A percentile compares a stretch with the other conserved stretches of the same genome.
Evolutionary conservation across 2,888 invertebrate genomes (phyloP).

Genomic region (Patella ulyssiponensis): DNA sequence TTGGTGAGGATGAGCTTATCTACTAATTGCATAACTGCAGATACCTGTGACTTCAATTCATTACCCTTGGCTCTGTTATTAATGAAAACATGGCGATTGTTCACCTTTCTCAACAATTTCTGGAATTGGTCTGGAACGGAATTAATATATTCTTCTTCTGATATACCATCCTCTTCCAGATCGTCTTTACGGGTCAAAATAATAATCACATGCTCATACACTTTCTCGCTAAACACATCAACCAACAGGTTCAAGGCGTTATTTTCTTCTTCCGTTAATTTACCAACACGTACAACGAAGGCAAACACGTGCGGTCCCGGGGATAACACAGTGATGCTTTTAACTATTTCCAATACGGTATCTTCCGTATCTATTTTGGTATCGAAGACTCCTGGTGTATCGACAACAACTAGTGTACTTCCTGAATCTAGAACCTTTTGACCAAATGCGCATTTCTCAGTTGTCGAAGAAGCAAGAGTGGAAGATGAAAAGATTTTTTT

Average conservation of each 20-base stretch:
- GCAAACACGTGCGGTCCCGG: conserved; percentile 39
- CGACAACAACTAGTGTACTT: neutral
- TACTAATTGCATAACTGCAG: conserved; percentile 17
- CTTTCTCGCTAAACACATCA: conserved; percentile 26
- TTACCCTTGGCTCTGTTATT: conserved; percentile 9
- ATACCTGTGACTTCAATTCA: conserved; percentile 17
- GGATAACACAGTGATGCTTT: conserved; percentile 27
- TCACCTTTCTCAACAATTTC: conserved; percentile 17
- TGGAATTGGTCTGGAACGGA: conserved; percentile 20
- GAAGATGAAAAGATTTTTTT: neutral
- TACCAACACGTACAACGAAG: conserved; percentile 27
- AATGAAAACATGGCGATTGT: conserved; percentile 26
- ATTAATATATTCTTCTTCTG: conserved; percentile 28
- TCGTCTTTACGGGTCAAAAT: conserved; percentile 35
- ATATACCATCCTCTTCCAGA: conserved; percentile 28
- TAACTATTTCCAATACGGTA: conserved; percentile 27
- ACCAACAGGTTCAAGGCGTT: conserved; percentile 30
- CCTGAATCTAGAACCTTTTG: neutral
- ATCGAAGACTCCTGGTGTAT: conserved; percentile 40
- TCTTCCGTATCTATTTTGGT: conserved; percentile 25
- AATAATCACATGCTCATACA: conserved; percentile 26
- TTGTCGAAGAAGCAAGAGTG: neutral
- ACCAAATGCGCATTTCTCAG: neutral
- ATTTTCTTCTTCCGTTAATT: conserved; percentile 38
- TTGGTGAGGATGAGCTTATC: conserved; percentile 23